Evolutionary conservation across 64 coral and sea anemone species (phyloP), one percentile per base, ranked within the genome.

Genomic region (Astreopora myriophthalma): DNA sequence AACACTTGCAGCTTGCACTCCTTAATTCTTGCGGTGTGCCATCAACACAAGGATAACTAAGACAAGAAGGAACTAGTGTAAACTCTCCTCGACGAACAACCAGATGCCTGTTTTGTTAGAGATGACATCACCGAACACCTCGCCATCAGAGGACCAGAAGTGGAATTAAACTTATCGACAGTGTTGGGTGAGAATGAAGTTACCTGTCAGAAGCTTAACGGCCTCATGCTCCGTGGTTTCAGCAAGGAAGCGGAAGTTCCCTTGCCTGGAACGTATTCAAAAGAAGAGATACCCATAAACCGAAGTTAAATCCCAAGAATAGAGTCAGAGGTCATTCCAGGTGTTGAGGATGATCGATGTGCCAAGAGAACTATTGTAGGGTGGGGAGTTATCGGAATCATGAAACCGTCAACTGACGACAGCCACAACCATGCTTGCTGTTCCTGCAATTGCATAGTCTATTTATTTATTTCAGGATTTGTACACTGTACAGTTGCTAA

Each of bases 41-140:
- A 92, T 12, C 26, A 34, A 13, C 85, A 96, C 62, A 34, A 1
- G 49, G 31, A 11, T 12, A 39, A 69, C 37, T 61, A 65, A 44
- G 14, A 65, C 71, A 8, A 35, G 64, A 69, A 71, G 57, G 62
- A n/a, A n/a, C 93, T 91, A 19, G 82, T 95, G 13, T 95, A 92
- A 19, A 89, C 89, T 0, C 79, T 92, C 23, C 64, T 88, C 27
- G 89, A 95, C 67, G 89, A 92, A 55, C 89, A 95, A 25, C 92
- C 84, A 37, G 89, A 91, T 67, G 71, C 88, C 10, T 89, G 75
- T 3, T 95, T 95, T 34, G 68, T 92, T 30, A 32, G 67, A 35
- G 23, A 94, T 14, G 27, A 88, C 8, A 61, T 65, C 20, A 64
- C 88, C 6, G 2, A 69, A 48, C 68, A 35, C 3, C 29, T 93